phyloP scores from a whole-genome alignment of 1,140 invertebrate genomes.

The Galendromus occidentalis region DNA sequence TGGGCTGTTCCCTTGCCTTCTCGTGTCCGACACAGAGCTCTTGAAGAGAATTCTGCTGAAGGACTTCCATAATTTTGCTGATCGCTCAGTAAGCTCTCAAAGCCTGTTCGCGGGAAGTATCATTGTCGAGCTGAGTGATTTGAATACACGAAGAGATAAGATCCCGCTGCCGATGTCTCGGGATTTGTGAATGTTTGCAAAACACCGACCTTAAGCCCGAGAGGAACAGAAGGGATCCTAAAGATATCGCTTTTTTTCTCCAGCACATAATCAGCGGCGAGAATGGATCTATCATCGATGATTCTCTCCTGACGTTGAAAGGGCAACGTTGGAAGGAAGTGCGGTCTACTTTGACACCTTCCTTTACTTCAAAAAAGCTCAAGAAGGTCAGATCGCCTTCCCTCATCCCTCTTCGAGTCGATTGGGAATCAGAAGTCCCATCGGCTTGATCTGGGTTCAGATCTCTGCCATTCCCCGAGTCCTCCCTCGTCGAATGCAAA shows the following conservation, averaged over 20 bases:
- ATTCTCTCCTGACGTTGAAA: not conserved
- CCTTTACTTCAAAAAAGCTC: constrained; percentile 34
- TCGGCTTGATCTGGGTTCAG: not conserved
- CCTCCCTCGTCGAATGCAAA: not conserved
- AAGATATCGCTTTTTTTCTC: not conserved
- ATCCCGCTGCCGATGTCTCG: not conserved
- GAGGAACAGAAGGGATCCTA: not conserved
- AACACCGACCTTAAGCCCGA: not conserved
- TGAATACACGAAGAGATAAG: not conserved
- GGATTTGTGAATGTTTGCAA: not conserved
- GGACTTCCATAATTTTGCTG: constrained; percentile 24
- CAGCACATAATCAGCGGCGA: not conserved
- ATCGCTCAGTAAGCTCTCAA: constrained; percentile 24
- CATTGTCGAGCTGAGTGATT: not conserved
- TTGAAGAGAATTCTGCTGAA: constrained; percentile 20
- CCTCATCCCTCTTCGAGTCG: no score
- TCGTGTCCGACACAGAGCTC: constrained; percentile 26
- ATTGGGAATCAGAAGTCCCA: not conserved
- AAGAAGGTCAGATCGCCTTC: constrained; percentile 23
- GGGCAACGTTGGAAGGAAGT: constrained; percentile 32
- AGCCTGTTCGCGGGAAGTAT: constrained; percentile 22
- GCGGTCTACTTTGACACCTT: constrained; percentile 31
- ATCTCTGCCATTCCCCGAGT: not conserved
- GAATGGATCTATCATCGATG: not conserved
- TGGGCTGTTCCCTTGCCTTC: constrained; percentile 23